These are phyloP conservation scores for Coracias cyanogaster DNA, from an alignment of 2,797 vertebrate genomes.

Conservation along the genomic window DNA sequence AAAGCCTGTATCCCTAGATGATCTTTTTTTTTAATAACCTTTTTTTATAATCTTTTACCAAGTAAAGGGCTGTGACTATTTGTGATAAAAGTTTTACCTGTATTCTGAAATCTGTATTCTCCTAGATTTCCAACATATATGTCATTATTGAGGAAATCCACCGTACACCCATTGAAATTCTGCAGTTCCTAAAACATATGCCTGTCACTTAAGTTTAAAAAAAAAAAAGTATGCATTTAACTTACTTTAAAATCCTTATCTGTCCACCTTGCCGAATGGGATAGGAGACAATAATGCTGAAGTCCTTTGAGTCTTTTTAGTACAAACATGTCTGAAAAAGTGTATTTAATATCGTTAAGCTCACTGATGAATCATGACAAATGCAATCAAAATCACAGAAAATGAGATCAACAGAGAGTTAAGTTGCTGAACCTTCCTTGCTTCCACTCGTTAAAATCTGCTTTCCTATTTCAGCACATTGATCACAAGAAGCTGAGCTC, in stretches of 20 bases:
- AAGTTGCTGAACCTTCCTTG: not conserved
- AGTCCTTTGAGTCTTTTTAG: not conserved
- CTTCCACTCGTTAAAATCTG: not conserved
- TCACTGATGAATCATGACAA: not conserved
- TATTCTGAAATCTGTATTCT: not conserved
- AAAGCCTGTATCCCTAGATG: not conserved
- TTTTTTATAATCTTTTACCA: not conserved
- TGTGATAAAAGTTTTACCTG: not conserved
- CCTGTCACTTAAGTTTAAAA: not conserved
- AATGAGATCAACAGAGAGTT: not conserved
- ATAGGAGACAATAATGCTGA: not conserved
- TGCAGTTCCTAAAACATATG: not conserved
- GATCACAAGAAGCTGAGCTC: not conserved
- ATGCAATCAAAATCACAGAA: not conserved
- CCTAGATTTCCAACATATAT: not conserved
- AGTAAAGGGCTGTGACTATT: not conserved
- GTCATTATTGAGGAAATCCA: not conserved
- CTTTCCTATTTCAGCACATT: not conserved
- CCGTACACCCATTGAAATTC: not conserved
- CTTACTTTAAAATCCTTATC: not conserved
- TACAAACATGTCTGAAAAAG: not conserved
- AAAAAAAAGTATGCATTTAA: not conserved
- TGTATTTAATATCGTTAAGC: not conserved
- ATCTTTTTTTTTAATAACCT: not conserved
- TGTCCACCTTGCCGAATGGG: not conserved